Percentiles rank a stretch among this genome's conserved stretches.
These are phyloP conservation scores for Pterocles burchelli DNA, from an alignment of 2,113 vertebrate species.

Conservation along the genomic window DNA sequence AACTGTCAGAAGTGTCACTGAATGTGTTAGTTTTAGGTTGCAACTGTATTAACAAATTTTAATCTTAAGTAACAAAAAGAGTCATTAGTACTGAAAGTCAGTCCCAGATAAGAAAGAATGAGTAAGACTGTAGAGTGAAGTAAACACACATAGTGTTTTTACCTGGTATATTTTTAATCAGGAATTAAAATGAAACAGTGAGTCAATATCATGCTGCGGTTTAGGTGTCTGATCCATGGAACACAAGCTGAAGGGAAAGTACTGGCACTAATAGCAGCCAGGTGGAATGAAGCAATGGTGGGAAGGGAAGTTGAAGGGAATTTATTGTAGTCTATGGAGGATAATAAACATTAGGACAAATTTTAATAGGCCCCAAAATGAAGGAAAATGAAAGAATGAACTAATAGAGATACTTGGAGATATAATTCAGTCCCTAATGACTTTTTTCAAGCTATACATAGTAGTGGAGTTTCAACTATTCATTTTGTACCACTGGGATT, in stretches of 20 bases:
- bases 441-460: neutral
- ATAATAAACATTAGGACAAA: constrained; percentile 11
- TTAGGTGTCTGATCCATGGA: neutral
- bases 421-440: neutral
- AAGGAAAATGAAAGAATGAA: constrained; percentile 16
- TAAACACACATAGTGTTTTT: neutral
- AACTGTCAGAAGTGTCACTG: neutral
- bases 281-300: neutral
- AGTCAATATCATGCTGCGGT: constrained; percentile 8
- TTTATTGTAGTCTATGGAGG: neutral
- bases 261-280: neutral
- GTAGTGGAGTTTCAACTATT: neutral
- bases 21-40: neutral
- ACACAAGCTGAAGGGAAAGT: neutral
- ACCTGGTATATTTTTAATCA: neutral
- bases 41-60: neutral
- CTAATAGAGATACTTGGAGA: neutral
- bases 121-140: neutral
- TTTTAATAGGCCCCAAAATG: constrained; percentile 29
- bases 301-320: neutral
- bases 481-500: neutral
- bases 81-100: neutral
- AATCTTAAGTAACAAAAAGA: neutral
- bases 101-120: neutral
- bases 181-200: neutral